Conservation (phyloP, 2,113 vertebrate genomes). For the Bucco capensis region DNA sequence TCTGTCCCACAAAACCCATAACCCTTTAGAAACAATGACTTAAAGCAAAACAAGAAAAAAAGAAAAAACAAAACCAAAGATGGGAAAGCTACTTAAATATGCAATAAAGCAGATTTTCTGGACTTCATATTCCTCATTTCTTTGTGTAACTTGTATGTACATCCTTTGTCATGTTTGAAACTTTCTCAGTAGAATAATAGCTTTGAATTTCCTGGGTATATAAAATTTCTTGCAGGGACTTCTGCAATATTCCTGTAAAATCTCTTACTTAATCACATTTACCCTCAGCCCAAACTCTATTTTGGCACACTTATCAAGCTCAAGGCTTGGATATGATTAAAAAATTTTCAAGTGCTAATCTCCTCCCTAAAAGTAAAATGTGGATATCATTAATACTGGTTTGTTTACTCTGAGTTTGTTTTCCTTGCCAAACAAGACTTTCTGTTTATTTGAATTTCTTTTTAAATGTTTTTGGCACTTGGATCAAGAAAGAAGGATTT, state of each 20-base stretch:
- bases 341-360: slow-evolving; percentile 47
- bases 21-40: neutral
- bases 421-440: slow-evolving; percentile 27
- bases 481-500: slow-evolving; percentile 14
- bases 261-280: neutral
- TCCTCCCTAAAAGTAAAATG: slow-evolving; percentile 34
- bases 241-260: neutral
- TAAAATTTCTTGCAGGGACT: neutral
- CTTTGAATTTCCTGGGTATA: neutral
- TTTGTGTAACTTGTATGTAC: neutral
- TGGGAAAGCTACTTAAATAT: neutral
- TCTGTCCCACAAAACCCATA: neutral
- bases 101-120: neutral
- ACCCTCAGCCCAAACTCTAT: neutral
- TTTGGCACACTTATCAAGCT: slow-evolving; percentile 14
- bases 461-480: neutral
- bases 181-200: neutral
- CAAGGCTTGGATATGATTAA: slow-evolving; percentile 40
- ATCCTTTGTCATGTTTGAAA: neutral
- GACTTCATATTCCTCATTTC: neutral
- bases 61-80: neutral
- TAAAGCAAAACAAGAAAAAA: neutral
- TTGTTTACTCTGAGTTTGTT: slow-evolving; percentile 38
- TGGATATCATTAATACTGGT: slow-evolving; percentile 51
- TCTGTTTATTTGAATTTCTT: neutral